Base-by-base conservation (phyloP, 2,113 vertebrate species). In the Eurystomus gularis region DNA sequence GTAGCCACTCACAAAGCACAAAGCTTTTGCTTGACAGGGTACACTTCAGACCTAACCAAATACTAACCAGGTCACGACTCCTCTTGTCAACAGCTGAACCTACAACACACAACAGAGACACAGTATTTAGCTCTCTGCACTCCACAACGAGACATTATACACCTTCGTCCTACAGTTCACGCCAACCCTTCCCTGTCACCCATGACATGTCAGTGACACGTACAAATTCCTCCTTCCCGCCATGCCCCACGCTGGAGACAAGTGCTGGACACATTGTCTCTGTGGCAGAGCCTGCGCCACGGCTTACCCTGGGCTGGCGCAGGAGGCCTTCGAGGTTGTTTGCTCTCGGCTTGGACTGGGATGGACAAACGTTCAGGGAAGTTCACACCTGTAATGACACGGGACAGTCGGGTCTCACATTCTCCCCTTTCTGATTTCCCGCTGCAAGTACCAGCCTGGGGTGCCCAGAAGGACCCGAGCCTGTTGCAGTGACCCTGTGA, bases 61-160 rank as follows among this genome's bases (percentile, higher is more conserved):
- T 28, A 95, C 98, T 93, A 46, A 98, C 98, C 98, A 92, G 84
- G 17, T 95, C 60, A 0, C 0, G 3, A 17, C 58, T 93, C 78
- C 82, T 68, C 88, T 60, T 75, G 52, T 69, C 89, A 54, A 9
- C 57, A 18, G 55, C 21, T 19, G 26, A 37, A 48, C 84, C 96
- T 97, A 29, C 48, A 85, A 90, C 48, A 88, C 11, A 58, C 10
- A 71, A 81, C 26, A 68, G 16, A 91, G 37, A 81, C 33, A 23
- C 0, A 0, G 33, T 5, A 11, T 70, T 93, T 11, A 88, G 42
- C 17, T 83, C 42, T 11, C 9, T 2, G 3, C 3, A 1, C 15
- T 31, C 40, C 37, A 10, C 13, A 3, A 17, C 0, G 2, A 66
- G 40, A 31, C 0, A 0, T 15, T 1, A 1, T 1, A 14, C 14